Evolutionary conservation across 2,113 vertebrate species (phyloP), one percentile per base, ranked within the genome.

Genomic region (Taurulus bubalis): DNA sequence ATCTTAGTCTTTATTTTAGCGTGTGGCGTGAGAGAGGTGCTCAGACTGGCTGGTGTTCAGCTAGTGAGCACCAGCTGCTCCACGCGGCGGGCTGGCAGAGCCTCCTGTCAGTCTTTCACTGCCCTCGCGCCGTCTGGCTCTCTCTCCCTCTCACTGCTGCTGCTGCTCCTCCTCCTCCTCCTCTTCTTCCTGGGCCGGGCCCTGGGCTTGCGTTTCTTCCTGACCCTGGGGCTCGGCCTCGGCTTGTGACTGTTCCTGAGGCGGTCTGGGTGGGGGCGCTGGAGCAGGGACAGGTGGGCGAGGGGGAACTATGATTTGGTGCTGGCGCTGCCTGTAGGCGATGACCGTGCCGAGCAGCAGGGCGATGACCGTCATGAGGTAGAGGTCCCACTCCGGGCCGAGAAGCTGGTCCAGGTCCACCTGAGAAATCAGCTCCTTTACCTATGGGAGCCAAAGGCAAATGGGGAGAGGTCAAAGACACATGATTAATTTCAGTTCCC

Each of bases 381-480:
- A 99, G 86, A 99, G 97, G 92, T 99, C 98, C 98, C 98, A 99
- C 92, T 99, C 98, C 0, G 98, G 98, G 53, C 98, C 98, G 87
- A 99, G 90, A 20, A 99, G 87, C 95, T 98, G 96, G 92, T 99
- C 98, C 96, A 99, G 95, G 85, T 99, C 98, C 91, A 99, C 93
- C 66, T 96, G 96, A 75, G 95, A 93, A 66, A 97, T 75, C 26
- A 96, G 22, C 68, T 98, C 97, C 71, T 95, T 96, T 80, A 99
- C 78, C 98, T 99, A 15, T 4, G 59, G 42, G 59, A 80, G 59
- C 15, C n/a, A 14, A 56, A 30, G 16, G 3, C 3, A 22, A 60
- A 24, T 1, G 30, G 8, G n/a, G 4, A 16, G 34, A 70, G 45
- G 24, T 24, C 16, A 32, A 45, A 53, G 22, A 34, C 24, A 68